Percentiles rank a stretch among this genome's conserved stretches.
phyloP scores from a whole-genome alignment of 2,113 vertebrate genomes.

The Crocuta crocuta region DNA sequence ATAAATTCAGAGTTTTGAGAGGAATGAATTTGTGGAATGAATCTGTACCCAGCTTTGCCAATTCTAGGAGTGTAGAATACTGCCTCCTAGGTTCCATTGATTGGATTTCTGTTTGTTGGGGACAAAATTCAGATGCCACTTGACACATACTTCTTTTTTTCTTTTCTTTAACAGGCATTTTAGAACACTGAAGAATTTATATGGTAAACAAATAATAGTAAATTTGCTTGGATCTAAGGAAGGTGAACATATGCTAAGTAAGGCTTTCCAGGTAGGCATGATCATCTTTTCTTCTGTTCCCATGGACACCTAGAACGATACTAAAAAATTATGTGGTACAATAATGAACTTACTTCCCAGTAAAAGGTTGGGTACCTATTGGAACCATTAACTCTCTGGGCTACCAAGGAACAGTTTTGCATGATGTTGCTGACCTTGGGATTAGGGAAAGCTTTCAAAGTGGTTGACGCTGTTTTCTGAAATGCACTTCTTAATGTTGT shows the following conservation, averaged over 20 bases:
- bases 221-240: conserved; percentile 98
- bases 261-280: conserved; percentile 95
- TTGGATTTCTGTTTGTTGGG: background rate
- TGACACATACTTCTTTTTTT: conserved; percentile 33
- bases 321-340: background rate
- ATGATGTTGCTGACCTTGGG: background rate
- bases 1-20: background rate
- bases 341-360: background rate
- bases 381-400: background rate
- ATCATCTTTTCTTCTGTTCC: background rate
- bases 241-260: conserved; percentile 99
- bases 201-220: conserved; percentile 97
- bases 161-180: conserved; percentile 92
- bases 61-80: background rate
- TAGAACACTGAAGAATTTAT: conserved; percentile 93
- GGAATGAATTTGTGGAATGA: background rate
- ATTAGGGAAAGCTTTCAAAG: background rate
- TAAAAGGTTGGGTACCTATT: background rate
- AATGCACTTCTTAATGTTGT: background rate
- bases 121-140: background rate
- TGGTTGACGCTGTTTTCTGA: background rate
- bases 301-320: background rate
- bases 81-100: background rate
- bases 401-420: background rate
- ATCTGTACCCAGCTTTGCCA: background rate